Conservation (phyloP, 1,140 invertebrate genomes). For the Dryas iulia region DNA sequence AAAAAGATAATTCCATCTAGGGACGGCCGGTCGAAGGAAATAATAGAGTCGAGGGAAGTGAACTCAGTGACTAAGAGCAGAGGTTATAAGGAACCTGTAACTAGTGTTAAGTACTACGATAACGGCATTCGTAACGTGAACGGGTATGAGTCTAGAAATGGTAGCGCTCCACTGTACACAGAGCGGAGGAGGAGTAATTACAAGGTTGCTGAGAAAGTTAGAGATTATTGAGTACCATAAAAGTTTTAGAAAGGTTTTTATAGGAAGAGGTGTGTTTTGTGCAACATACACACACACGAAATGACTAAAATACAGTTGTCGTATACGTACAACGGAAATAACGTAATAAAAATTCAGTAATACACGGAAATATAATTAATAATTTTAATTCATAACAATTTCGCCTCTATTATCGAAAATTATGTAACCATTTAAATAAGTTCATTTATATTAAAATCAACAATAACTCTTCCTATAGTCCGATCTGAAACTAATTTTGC, state of each 20-base stretch:
- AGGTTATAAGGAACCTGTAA: constrained; percentile 74
- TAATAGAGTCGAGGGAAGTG: constrained; percentile 85
- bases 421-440: background rate
- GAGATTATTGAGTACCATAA: constrained; percentile 66
- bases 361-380: background rate
- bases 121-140: constrained; percentile 67
- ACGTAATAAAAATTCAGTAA: background rate
- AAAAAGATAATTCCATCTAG: constrained; percentile 84
- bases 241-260: constrained; percentile 9
- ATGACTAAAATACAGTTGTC: no score
- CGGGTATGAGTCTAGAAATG: constrained; percentile 69
- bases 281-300: no score
- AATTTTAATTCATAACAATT: background rate
- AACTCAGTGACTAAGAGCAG: constrained; percentile 85
- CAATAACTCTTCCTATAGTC: background rate
- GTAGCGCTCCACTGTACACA: constrained; percentile 53
- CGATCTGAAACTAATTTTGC: constrained; percentile 39
- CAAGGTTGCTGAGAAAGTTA: constrained; percentile 74
- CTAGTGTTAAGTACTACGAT: constrained; percentile 75
- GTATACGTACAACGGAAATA: background rate
- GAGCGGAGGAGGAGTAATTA: constrained; percentile 75
- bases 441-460: background rate
- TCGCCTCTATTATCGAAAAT: background rate
- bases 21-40: constrained; percentile 82
- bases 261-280: background rate